Percentiles rank a stretch among this genome's conserved stretches.
phyloP scores from a whole-genome alignment of 1,140 invertebrate species.

The Penaeus indicus region DNA sequence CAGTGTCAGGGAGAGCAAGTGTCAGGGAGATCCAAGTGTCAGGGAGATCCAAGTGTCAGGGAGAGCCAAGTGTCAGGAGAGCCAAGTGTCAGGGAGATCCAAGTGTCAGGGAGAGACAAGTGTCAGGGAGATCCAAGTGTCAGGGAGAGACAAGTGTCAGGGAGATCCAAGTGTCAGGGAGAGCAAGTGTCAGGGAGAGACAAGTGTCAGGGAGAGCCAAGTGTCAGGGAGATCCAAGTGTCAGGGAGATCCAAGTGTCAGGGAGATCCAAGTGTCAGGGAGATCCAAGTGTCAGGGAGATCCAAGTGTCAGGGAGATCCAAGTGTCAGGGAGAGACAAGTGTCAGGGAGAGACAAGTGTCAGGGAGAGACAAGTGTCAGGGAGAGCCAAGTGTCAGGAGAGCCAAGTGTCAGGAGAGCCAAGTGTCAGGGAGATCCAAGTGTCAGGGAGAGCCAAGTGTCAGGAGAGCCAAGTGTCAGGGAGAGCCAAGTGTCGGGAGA shows the following conservation, averaged over 20 bases:
- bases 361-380: no score
- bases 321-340: no score
- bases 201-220: background rate
- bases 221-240: slow-evolving; percentile 7
- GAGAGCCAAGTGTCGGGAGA: background rate
- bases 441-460: no score
- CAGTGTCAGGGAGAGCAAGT: no score
- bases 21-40: background rate
- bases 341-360: background rate
- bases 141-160: no score
- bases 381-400: background rate
- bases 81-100: slow-evolving; percentile 2
- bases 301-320: slow-evolving; percentile 2
- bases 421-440: slow-evolving; percentile 1
- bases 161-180: background rate
- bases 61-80: no score
- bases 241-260: background rate
- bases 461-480: no score
- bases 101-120: no score
- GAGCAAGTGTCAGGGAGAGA: no score
- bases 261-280: no score
- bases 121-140: background rate
- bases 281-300: background rate
- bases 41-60: background rate
- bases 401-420: no score